These are phyloP conservation scores for Buathra laborator DNA, from an alignment of 2,888 invertebrate genomes.

Conservation along the genomic window DNA sequence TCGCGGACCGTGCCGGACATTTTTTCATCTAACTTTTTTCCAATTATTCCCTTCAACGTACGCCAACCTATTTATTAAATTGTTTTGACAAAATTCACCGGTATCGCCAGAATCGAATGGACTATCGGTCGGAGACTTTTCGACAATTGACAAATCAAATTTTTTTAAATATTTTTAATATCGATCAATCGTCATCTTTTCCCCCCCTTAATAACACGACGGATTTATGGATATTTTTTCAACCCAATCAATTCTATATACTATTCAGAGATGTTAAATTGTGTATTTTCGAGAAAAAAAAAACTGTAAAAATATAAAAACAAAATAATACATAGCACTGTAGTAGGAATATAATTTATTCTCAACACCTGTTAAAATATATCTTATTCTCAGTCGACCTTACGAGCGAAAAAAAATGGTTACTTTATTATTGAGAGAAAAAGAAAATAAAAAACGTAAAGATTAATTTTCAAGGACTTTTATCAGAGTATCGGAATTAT, in stretches of 20 bases:
- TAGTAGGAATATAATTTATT: background rate
- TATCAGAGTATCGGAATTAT: background rate
- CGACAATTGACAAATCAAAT: too few species aligned
- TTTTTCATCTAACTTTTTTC: background rate
- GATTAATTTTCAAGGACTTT: background rate
- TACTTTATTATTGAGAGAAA: background rate
- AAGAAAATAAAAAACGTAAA: background rate
- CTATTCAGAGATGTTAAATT: background rate
- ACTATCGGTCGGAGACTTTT: background rate
- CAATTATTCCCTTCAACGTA: background rate
- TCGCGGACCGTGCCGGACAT: constrained; percentile 7
- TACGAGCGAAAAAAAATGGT: background rate
- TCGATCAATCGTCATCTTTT: background rate
- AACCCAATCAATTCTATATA: background rate
- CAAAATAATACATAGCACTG: background rate
- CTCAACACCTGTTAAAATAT: background rate
- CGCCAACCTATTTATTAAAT: too few species aligned
- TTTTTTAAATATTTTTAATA: too few species aligned
- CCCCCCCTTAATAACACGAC: background rate
- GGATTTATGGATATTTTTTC: background rate
- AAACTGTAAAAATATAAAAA: background rate
- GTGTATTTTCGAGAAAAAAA: background rate
- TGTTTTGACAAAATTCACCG: background rate
- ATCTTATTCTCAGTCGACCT: background rate
- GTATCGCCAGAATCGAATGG: background rate